Base-by-base conservation (phyloP, 2,113 vertebrate species). In the Pipra filicauda region DNA sequence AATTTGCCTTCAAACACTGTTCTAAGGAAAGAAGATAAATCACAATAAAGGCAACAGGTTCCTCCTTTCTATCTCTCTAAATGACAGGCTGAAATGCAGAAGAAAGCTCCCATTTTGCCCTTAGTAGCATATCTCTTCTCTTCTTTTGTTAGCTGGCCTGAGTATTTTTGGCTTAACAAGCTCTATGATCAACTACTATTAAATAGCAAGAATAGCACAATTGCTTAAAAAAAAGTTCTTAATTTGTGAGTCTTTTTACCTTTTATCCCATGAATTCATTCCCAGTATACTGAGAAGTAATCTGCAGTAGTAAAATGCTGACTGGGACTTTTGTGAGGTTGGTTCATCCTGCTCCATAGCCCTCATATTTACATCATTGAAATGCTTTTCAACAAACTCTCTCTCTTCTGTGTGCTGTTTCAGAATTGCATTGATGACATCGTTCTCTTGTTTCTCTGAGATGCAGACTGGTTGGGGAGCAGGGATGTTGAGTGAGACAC, bases 181-280 rank as follows among this genome's bases (percentile, higher is more conserved):
- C 35, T 67, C 57, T 59, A 48, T 5, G 43, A 89, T 55, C 46
- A 93, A 72, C n/a, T 54, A 73, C 12, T 58, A 69, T 49, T 61
- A 90, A 22, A 67, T 1, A 2, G 16, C 35, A 92, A 82, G 52
- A 85, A 58, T 1, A 89, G 24, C 41, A 62, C 11, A 61, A 52
- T 51, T 87, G 8, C 55, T 79, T 30, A 44, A 49, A 64, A 85
- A 43, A 54, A 58, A 46, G 30, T 39, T 90, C 31, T 85, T 90
- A 76, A 76, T 80, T 24, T 58, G 43, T 8, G 13, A 70, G 13
- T 15, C 0, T 8, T 84, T 97, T 98, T 98, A 99, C 99, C 99
- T 99, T 97, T 99, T 99, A 97, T 99, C 99, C 99, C 99, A 99
- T 76, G 99, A 99, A 98, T 99, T 99, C 98, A 99, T 99, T 91